Evolutionary conservation across 2,797 vertebrate species (phyloP).

Genomic region (Squalus acanthias): DNA sequence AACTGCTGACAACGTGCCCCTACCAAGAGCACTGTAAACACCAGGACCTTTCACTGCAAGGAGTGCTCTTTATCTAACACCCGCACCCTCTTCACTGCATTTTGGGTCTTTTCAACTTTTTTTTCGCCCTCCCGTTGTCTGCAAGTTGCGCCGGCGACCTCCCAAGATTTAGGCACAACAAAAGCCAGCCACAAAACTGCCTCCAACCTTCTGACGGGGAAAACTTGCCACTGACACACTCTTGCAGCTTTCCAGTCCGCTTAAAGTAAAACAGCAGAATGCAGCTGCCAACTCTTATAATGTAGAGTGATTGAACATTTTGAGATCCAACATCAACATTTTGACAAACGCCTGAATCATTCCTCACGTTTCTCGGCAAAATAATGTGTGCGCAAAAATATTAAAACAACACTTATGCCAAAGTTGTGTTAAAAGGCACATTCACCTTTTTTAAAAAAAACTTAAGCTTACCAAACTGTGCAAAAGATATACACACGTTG

Average conservation of each 20-base stretch:
- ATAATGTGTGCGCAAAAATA: background rate
- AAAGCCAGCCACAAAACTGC: conserved; percentile 3
- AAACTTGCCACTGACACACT: conserved; percentile 6
- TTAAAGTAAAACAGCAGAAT: background rate
- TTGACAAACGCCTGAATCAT: background rate
- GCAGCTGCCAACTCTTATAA: conserved; percentile 9
- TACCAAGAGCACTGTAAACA: background rate
- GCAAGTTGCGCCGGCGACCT: conserved; percentile 10
- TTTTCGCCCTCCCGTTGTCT: background rate
- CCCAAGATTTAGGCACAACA: background rate
- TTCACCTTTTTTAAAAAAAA: background rate
- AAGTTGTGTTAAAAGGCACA: background rate
- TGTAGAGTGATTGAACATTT: background rate
- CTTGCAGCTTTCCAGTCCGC: background rate
- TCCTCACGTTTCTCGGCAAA: background rate
- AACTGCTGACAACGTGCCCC: background rate
- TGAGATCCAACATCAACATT: background rate
- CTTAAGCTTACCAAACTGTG: conserved; percentile 32
- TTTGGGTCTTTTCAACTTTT: background rate
- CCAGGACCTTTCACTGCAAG: background rate
- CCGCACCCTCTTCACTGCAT: background rate
- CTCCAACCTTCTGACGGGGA: background rate
- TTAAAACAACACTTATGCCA: background rate
- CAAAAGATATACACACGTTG: background rate
- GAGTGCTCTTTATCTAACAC: background rate